A percentile compares a stretch with the other conserved stretches of the same genome.
These are phyloP conservation scores for Thaleichthys pacificus DNA, from an alignment of 2,797 vertebrate genomes.

Conservation along the genomic window DNA sequence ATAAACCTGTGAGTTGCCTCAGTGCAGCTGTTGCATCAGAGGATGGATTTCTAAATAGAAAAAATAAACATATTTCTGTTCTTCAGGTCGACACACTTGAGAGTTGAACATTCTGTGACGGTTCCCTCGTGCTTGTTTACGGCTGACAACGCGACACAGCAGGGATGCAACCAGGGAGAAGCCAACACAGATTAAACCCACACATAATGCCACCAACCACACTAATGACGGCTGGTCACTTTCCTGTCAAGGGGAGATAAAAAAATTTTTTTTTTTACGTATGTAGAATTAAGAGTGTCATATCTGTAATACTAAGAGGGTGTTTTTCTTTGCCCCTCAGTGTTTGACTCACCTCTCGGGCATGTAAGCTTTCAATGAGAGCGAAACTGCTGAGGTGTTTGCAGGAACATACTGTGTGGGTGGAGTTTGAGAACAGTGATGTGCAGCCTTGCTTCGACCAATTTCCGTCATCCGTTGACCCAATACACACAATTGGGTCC, in stretches of 20 bases:
- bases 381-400: constrained; percentile 8
- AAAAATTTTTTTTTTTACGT: neutral
- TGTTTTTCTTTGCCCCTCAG: too few relatives aligned
- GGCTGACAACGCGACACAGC: neutral
- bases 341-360: neutral
- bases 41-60: too few relatives aligned
- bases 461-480: neutral
- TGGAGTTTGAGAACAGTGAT: neutral
- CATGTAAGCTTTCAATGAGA: neutral
- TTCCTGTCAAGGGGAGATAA: neutral
- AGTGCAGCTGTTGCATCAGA: too few relatives aligned
- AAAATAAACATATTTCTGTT: too few relatives aligned
- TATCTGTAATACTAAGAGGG: too few relatives aligned
- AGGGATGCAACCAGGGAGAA: neutral
- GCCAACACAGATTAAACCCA: neutral
- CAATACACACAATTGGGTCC: constrained; percentile 1
- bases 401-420: constrained; percentile 5
- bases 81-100: neutral
- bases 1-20: too few relatives aligned
- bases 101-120: neutral
- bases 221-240: neutral
- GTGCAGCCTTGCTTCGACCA: constrained; percentile 4
- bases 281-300: too few relatives aligned
- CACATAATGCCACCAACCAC: neutral
- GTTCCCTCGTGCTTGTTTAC: neutral